phyloP scores from a whole-genome alignment of 2,888 invertebrate genomes.

The Girardia tigrina region DNA sequence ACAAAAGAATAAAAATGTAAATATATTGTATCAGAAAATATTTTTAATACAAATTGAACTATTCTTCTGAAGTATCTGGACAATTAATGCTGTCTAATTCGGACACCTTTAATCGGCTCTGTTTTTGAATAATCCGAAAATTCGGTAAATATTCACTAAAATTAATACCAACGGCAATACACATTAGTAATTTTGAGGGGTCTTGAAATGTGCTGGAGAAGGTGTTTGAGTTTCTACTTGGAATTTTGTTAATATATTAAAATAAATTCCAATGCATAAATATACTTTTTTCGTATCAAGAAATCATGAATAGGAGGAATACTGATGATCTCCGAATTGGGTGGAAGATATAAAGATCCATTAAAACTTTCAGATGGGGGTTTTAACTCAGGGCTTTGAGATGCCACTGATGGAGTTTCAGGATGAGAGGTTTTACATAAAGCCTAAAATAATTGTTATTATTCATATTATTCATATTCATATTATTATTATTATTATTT shows the following conservation, averaged over 20 bases:
- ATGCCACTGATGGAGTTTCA: background rate
- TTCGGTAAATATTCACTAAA: conserved; percentile 8
- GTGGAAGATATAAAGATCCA: background rate
- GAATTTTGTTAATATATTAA: background rate
- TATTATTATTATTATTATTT: background rate
- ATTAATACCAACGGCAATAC: background rate
- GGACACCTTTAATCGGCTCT: background rate
- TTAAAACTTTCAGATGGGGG: background rate
- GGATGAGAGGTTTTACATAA: background rate
- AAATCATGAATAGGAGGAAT: conserved; percentile 4
- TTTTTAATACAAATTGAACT: background rate
- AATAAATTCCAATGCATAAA: background rate
- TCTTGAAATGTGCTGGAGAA: conserved; percentile 16
- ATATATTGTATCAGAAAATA: conserved; percentile 12
- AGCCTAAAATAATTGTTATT: background rate
- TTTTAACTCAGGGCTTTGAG: background rate
- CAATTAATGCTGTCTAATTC: background rate
- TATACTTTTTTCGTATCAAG: conserved; percentile 6
- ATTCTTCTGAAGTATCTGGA: conserved; percentile 19
- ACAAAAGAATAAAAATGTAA: background rate
- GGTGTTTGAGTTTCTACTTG: conserved; percentile 5
- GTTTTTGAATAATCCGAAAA: background rate
- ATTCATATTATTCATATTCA: no score
- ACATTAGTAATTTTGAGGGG: background rate
- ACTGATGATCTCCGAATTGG: background rate